A percentile compares a stretch with the other conserved stretches of the same genome.
phyloP scores from a whole-genome alignment of 2,113 vertebrate species.

The Scopus umbretta region DNA sequence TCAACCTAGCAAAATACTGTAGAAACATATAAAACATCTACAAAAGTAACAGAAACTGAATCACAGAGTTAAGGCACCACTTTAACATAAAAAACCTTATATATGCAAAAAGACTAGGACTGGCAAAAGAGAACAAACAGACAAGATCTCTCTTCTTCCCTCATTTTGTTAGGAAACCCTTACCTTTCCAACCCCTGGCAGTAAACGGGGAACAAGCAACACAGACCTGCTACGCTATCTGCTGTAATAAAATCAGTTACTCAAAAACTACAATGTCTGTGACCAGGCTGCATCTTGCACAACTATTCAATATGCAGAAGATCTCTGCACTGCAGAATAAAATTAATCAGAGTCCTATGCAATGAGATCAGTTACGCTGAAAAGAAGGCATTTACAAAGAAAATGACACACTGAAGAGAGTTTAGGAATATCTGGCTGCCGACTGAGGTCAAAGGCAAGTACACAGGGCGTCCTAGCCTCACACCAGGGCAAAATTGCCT shows the following conservation, averaged over 20 bases:
- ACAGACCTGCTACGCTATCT: neutral
- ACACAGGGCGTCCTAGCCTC: neutral
- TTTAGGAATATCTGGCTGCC: neutral
- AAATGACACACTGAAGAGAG: neutral
- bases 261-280: neutral
- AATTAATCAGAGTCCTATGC: slow-evolving; percentile 41
- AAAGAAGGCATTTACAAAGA: neutral
- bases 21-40: neutral
- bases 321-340: slow-evolving; percentile 55
- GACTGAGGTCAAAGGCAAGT: neutral
- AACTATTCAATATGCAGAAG: slow-evolving; percentile 61
- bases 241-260: neutral
- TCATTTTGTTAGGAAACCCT: neutral
- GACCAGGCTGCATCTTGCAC: slow-evolving; percentile 29
- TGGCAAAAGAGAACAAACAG: neutral
- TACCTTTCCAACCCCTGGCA: neutral
- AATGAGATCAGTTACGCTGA: neutral
- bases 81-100: neutral
- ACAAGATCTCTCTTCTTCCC: neutral
- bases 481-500: neutral
- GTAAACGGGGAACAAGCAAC: neutral
- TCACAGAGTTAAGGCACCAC: neutral
- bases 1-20: neutral
- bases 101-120: neutral
- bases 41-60: neutral